These are phyloP conservation scores for Andrena flavipes DNA, from an alignment of 2,888 invertebrate species.

Conservation along the genomic window DNA sequence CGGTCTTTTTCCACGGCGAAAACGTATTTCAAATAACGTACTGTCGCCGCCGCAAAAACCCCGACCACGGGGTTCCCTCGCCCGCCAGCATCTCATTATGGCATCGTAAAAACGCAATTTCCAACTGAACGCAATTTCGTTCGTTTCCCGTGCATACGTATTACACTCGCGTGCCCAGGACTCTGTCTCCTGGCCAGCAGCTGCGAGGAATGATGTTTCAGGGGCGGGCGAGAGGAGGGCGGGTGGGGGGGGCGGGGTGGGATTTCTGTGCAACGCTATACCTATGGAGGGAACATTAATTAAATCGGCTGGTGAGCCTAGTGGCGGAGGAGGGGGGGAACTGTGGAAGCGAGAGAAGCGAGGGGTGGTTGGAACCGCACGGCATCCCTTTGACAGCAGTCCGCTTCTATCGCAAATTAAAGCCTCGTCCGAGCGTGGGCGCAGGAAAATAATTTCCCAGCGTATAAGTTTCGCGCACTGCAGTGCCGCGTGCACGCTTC, in stretches of 20 bases:
- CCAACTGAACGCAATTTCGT: conserved; percentile 55
- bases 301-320: conserved; percentile 69
- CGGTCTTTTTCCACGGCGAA: background rate
- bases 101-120: conserved; percentile 58
- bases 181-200: conserved; percentile 50
- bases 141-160: conserved; percentile 14
- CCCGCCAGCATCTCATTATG: conserved; percentile 46
- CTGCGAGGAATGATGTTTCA: conserved; percentile 57
- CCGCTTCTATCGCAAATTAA: conserved; percentile 76
- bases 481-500: conserved; percentile 25
- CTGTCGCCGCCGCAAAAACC: conserved; percentile 11
- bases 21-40: conserved; percentile 3
- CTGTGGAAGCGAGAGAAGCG: conserved; percentile 20
- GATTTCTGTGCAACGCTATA: conserved; percentile 36
- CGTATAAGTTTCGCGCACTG: conserved; percentile 44
- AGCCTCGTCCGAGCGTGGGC: conserved; percentile 62
- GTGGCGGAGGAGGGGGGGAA: conserved; percentile 30
- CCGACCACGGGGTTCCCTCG: background rate
- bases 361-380: conserved; percentile 47
- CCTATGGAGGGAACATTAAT: conserved; percentile 73
- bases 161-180: conserved; percentile 17
- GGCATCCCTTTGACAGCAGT: conserved; percentile 75
- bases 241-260: conserved; percentile 4
- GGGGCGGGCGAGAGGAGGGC: conserved; percentile 35
- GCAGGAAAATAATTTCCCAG: conserved; percentile 68